These are phyloP conservation scores for Hemithea aestivaria DNA, from an alignment of 2,888 invertebrate genomes.

Conservation along the genomic window DNA sequence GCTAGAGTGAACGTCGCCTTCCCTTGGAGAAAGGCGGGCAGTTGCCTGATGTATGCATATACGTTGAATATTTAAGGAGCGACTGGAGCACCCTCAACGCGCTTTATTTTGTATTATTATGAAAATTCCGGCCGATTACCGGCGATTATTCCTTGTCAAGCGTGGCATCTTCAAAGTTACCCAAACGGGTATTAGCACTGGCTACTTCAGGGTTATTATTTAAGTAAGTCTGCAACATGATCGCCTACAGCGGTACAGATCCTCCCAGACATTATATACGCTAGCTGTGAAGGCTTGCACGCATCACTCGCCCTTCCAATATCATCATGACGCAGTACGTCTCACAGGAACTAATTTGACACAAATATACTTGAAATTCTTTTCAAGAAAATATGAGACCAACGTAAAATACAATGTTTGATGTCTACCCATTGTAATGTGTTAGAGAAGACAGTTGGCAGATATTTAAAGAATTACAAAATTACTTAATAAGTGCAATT, in stretches of 20 bases:
- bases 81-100: conserved; percentile 35
- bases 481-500: conserved; percentile 23
- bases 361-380: too few relatives aligned
- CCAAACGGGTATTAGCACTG: conserved; percentile 29
- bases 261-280: conserved; percentile 36
- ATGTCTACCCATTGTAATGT: too few relatives aligned
- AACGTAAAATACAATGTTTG: too few relatives aligned
- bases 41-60: conserved; percentile 48
- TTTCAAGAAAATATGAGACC: too few relatives aligned
- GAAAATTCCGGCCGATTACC: conserved; percentile 52
- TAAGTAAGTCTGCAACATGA: conserved; percentile 43
- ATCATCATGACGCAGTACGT: too few relatives aligned
- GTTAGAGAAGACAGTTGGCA: conserved; percentile 19
- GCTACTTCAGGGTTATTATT: conserved; percentile 40
- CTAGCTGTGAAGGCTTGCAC: conserved; percentile 3
- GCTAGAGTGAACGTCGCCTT: conserved; percentile 70
- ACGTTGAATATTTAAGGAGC: conserved; percentile 62
- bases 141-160: conserved; percentile 62
- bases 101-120: conserved; percentile 56
- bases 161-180: conserved; percentile 40
- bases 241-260: conserved; percentile 44
- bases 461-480: conserved; percentile 21
- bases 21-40: conserved; percentile 66
- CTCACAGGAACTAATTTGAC: too few relatives aligned
- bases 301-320: neutral